These are phyloP conservation scores for Eubasilissa splendida DNA, from an alignment of 2,888 invertebrate species.

Conservation along the genomic window DNA sequence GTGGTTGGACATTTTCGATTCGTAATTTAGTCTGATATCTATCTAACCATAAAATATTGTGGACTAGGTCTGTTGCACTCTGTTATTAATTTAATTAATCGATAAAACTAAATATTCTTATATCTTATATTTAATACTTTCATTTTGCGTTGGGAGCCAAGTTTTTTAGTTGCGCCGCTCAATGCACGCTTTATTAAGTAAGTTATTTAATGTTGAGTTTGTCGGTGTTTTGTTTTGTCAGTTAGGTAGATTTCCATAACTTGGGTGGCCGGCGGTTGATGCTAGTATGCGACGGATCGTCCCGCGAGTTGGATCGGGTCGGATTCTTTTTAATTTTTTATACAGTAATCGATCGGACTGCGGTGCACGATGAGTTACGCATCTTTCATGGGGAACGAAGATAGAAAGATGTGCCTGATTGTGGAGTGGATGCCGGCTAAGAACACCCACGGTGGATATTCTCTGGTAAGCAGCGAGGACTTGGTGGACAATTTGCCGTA, in stretches of 20 bases:
- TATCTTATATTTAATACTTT: no score
- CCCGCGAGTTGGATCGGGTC: conserved; percentile 10
- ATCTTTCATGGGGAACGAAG: conserved; percentile 43
- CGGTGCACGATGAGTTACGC: conserved; percentile 17
- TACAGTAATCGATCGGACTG: not conserved
- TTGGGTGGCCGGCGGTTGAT: not conserved
- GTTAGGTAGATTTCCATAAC: not conserved
- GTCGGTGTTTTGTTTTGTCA: no score
- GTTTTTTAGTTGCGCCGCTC: no score
- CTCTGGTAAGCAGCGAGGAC: conserved; percentile 46
- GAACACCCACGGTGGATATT: conserved; percentile 43
- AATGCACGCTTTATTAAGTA: no score
- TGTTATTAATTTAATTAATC: no score
- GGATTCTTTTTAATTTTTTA: not conserved
- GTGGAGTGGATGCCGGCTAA: conserved; percentile 53
- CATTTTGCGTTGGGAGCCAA: no score
- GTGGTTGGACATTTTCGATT: no score
- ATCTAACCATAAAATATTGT: no score
- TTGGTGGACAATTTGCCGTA: conserved; percentile 41
- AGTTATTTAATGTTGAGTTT: no score
- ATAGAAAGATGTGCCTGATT: conserved; percentile 53
- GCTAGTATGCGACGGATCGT: not conserved
- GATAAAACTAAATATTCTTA: no score
- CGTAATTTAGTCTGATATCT: no score
- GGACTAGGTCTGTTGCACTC: no score